phyloP scores from a whole-genome alignment of 2,797 vertebrate genomes.

The Sardinella longiceps region DNA sequence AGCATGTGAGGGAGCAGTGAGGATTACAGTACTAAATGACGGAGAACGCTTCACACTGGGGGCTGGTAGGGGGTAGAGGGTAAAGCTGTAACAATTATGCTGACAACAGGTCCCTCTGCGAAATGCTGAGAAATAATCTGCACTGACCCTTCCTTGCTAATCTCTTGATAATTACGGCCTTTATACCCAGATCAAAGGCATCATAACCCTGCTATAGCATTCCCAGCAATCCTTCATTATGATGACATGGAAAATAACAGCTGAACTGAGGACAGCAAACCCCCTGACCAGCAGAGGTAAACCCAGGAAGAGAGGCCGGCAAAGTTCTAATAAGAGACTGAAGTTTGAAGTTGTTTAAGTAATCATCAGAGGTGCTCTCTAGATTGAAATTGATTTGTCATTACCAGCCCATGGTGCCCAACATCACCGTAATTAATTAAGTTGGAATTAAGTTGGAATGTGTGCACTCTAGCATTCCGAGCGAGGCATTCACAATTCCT shows the following conservation, averaged over 20 bases:
- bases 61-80: background rate
- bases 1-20: background rate
- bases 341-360: background rate
- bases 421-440: background rate
- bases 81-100: background rate
- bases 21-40: background rate
- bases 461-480: constrained; percentile 39
- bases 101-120: background rate
- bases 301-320: background rate
- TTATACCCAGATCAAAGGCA: constrained; percentile 43
- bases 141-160: constrained; percentile 31
- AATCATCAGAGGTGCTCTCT: background rate
- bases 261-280: background rate
- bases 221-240: background rate
- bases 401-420: background rate
- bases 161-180: constrained; percentile 33
- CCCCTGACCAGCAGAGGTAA: background rate
- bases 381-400: constrained; percentile 6
- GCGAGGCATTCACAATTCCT: constrained; percentile 16
- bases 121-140: constrained; percentile 16
- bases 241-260: background rate
- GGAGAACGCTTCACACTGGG: background rate
- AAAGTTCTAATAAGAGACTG: background rate
- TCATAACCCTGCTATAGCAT: constrained; percentile 19
- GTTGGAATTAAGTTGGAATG: background rate